Conservation (phyloP, 2,888 invertebrate genomes). For the Heliconius ethilla region DNA sequence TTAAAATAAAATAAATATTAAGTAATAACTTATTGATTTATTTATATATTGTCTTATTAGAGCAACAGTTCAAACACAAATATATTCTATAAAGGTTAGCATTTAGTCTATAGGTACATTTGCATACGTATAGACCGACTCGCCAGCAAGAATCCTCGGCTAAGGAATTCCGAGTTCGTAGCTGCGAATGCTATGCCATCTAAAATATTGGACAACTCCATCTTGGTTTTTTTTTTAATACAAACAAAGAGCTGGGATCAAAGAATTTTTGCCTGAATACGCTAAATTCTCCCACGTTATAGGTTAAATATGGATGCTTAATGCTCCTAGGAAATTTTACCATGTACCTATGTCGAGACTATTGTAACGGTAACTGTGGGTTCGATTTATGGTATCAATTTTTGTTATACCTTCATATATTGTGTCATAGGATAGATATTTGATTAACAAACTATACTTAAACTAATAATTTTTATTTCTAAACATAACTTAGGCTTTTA, state of each 20-base stretch:
- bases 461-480: too few species aligned
- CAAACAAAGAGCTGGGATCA: slow-evolving; percentile 79
- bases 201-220: slow-evolving; percentile 83
- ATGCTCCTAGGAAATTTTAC: slow-evolving; percentile 7
- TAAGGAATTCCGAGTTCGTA: slow-evolving; percentile 77
- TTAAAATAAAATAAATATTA: too few species aligned
- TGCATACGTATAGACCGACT: slow-evolving; percentile 3
- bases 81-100: background rate
- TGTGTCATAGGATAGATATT: too few species aligned
- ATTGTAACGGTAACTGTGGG: background rate
- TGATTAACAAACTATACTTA: too few species aligned
- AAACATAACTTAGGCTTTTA: too few species aligned
- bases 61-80: background rate
- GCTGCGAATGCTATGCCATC: slow-evolving; percentile 81
- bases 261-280: slow-evolving; percentile 77
- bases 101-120: slow-evolving; percentile 28
- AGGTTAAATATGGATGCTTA: slow-evolving; percentile 16
- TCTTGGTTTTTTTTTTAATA: slow-evolving; percentile 74
- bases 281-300: slow-evolving; percentile 47
- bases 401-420: too few species aligned
- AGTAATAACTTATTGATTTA: background rate
- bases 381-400: too few species aligned
- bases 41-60: background rate
- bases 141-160: slow-evolving; percentile 63
- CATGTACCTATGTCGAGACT: background rate